Percentiles rank a stretch among this genome's conserved stretches.
phyloP scores from a whole-genome alignment of 2,113 vertebrate species.

The Grantiella picta region DNA sequence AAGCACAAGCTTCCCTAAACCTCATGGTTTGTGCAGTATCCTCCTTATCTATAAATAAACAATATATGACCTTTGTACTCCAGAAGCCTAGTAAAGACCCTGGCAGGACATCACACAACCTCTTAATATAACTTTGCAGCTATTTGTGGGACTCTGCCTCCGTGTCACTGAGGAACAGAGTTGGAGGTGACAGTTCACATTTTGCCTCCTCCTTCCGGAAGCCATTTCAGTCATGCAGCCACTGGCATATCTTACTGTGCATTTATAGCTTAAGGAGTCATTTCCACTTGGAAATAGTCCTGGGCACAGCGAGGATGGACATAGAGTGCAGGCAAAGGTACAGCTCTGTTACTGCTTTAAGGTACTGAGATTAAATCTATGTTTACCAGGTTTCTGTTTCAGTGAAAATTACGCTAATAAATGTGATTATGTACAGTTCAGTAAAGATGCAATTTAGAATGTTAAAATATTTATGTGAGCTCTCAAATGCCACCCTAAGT shows the following conservation, averaged over 20 bases:
- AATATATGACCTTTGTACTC: constrained; percentile 33
- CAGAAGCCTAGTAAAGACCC: constrained; percentile 29
- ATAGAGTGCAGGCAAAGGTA: not conserved
- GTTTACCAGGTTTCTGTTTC: not conserved
- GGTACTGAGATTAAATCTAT: not conserved
- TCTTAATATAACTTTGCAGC: constrained; percentile 52
- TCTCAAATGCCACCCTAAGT: not conserved
- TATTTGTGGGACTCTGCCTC: constrained; percentile 54
- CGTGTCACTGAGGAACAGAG: constrained; percentile 10
- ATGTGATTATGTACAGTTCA: not conserved
- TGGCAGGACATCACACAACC: constrained; percentile 62
- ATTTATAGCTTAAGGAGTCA: constrained; percentile 40
- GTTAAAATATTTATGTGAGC: constrained; percentile 29
- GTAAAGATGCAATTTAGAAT: constrained; percentile 6
- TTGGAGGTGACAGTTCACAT: constrained; percentile 52
- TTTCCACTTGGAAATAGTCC: not conserved
- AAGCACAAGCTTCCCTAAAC: not conserved
- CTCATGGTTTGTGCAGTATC: not conserved
- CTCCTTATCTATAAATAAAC: constrained; percentile 49
- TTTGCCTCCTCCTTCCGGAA: constrained; percentile 58
- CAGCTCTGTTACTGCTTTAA: not conserved
- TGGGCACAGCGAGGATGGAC: not conserved
- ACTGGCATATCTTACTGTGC: not conserved
- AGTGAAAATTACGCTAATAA: not conserved
- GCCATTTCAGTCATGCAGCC: not conserved